Conservation (phyloP, 2,797 vertebrate species). For the Aplochiton taeniatus region DNA sequence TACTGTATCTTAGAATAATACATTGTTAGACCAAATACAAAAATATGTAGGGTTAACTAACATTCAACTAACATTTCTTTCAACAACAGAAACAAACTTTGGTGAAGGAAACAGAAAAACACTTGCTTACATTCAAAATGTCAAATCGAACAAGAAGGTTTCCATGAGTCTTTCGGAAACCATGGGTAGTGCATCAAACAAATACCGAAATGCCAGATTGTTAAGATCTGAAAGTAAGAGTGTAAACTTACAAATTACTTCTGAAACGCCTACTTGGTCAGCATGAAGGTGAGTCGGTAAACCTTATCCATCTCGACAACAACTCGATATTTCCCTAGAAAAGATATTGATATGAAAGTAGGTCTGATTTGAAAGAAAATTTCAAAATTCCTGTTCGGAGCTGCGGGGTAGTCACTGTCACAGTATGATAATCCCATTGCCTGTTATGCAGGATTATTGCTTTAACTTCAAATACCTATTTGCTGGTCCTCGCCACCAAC, state of each 20-base stretch:
- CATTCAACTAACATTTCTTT: too few species aligned
- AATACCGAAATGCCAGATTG: conserved; percentile 11
- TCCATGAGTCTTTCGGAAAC: conserved; percentile 40
- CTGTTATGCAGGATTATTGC: conserved; percentile 31
- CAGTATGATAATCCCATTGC: conserved; percentile 49
- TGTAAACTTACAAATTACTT: too few species aligned
- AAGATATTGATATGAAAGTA: too few species aligned
- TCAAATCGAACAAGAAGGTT: conserved; percentile 52
- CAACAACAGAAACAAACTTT: conserved; percentile 11
- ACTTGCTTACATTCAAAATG: conserved; percentile 41
- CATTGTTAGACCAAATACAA: too few species aligned
- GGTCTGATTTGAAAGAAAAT: too few species aligned
- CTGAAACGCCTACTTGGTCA: too few species aligned
- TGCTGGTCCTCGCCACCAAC: conserved; percentile 1
- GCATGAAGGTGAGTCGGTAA: too few species aligned
- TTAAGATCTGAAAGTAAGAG: too few species aligned
- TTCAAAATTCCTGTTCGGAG: conserved; percentile 38
- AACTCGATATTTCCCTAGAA: too few species aligned
- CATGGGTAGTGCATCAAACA: conserved; percentile 21
- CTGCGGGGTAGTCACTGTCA: conserved; percentile 24
- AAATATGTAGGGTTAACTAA: too few species aligned
- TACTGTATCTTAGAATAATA: too few species aligned
- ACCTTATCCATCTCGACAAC: too few species aligned
- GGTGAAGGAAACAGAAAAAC: conserved; percentile 29
- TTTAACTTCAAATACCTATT: conserved; percentile 11